Base-by-base conservation (phyloP, 2,113 vertebrate species). In the Anser brachyrhynchus region DNA sequence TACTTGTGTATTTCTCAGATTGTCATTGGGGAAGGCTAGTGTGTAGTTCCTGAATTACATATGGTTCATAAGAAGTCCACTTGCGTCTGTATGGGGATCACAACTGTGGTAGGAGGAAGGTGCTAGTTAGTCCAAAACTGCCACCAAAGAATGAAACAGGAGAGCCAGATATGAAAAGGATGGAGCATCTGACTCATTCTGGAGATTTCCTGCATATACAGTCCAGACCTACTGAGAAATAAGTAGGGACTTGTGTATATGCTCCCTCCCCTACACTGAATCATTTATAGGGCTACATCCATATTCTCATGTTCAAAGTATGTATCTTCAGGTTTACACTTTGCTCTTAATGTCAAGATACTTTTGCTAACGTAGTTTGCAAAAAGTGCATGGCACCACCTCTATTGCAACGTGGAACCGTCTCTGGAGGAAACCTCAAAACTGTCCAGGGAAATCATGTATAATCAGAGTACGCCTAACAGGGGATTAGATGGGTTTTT, bases 171-270 rank as follows among this genome's bases (percentile, higher is more conserved):
- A 16, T 8, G 33, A 57, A 35, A 18, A 89, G 4, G 2, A 13
- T 74, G 41, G 7, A 80, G 20, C 2, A 5, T 35, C 22, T 35
- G 59, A 72, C 10, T 43, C 5, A 21, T 62, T 31, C 71, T 44
- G 41, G 78, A 10, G 54, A 11, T 4, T 2, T 11, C 7, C 10
- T 51, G 13, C 12, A 46, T 11, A 3, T 13, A 31, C 10, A 55
- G 13, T 46, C 17, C 29, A 35, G 4, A 4, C n/a, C 23, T 35
- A 14, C 25, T 13, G 23, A 73, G 25, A 71, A 17, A 4, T 31
- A 71, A 3, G 4, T 51, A 9, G 18, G 3, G 4, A 5, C 0
- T 11, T 35, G 35, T 39, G 23, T 3, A 80, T 3, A 23, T 44
- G 14, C 2, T 71, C 5, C 35, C 4, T 57, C 85, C n/a, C 22